phyloP scores from a whole-genome alignment of 2,113 vertebrate species.

The Oostethus manadensis region DNA sequence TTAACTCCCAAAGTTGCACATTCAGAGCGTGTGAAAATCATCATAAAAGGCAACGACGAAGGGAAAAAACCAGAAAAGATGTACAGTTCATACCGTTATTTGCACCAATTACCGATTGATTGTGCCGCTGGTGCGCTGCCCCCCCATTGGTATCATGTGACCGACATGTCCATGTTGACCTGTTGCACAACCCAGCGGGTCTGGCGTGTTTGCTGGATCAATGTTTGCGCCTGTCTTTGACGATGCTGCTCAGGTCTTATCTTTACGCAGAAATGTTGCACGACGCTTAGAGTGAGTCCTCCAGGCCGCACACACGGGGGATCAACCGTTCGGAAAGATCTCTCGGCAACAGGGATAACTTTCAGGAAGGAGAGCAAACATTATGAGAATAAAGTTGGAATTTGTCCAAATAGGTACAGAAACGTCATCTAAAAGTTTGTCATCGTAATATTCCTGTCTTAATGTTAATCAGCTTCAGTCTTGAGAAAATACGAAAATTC shows the following conservation, averaged over 20 bases:
- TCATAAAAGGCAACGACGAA: not conserved
- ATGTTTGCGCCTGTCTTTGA: slow-evolving; percentile 15
- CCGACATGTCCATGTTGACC: not conserved
- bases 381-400: too few relatives aligned
- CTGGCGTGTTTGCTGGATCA: slow-evolving; percentile 10
- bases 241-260: not conserved
- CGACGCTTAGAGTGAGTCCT: not conserved
- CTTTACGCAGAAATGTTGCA: not conserved
- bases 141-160: not conserved
- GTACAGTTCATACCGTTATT: too few relatives aligned
- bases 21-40: too few relatives aligned
- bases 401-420: too few relatives aligned
- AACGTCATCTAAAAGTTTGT: too few relatives aligned
- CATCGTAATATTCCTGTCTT: too few relatives aligned
- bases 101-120: too few relatives aligned
- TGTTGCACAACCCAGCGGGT: slow-evolving; percentile 5
- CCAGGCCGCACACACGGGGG: not conserved
- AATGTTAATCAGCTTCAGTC: not conserved
- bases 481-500: too few relatives aligned
- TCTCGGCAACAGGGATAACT: too few relatives aligned
- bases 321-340: not conserved
- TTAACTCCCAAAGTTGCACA: too few relatives aligned
- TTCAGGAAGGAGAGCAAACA: not conserved
- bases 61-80: too few relatives aligned
- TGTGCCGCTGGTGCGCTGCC: too few relatives aligned